A percentile compares a stretch with the other conserved stretches of the same genome.
Evolutionary conservation across 1,140 invertebrate genomes (phyloP).

Genomic region (Drosophila albomicans): DNA sequence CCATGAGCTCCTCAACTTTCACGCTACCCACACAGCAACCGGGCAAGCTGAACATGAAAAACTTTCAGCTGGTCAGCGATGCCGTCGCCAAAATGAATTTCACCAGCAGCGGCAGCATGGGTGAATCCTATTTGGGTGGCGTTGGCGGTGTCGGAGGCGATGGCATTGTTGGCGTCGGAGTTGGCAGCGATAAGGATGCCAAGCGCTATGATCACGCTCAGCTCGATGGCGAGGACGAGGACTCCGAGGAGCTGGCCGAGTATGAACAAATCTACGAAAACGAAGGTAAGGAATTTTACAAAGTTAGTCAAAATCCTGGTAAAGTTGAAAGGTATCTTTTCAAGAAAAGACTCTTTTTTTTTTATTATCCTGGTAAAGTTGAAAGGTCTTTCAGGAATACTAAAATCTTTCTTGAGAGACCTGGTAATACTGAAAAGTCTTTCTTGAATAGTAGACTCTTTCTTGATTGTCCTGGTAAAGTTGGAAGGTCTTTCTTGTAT

Average conservation of each 20-base stretch:
- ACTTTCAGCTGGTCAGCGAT: conserved; percentile 94
- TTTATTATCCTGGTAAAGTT: no score
- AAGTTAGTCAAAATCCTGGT: no score
- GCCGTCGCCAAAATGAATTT: conserved; percentile 91
- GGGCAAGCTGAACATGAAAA: conserved; percentile 95
- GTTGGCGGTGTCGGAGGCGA: conserved; percentile 42
- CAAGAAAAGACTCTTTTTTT: no score
- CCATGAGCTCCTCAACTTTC: conserved; percentile 75
- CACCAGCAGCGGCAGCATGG: conserved; percentile 85
- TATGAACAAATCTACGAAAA: conserved; percentile 85
- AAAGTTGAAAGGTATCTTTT: no score
- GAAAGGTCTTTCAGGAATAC: no score
- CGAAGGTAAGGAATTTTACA: conserved; percentile 83
- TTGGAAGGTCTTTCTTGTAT: no score
- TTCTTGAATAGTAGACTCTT: no score
- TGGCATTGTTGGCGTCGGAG: conserved; percentile 21
- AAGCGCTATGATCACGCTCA: conserved; percentile 88
- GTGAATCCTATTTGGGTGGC: conserved; percentile 71
- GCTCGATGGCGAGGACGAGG: conserved; percentile 92
- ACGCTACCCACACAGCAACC: conserved; percentile 88
- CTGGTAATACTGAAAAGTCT: no score
- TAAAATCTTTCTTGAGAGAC: no score
- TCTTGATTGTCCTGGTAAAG: no score
- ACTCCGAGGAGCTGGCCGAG: conserved; percentile 83
- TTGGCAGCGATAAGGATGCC: conserved; percentile 63